These are phyloP conservation scores for Pedetes capensis DNA, from an alignment of 2,113 vertebrate species.

Conservation along the genomic window DNA sequence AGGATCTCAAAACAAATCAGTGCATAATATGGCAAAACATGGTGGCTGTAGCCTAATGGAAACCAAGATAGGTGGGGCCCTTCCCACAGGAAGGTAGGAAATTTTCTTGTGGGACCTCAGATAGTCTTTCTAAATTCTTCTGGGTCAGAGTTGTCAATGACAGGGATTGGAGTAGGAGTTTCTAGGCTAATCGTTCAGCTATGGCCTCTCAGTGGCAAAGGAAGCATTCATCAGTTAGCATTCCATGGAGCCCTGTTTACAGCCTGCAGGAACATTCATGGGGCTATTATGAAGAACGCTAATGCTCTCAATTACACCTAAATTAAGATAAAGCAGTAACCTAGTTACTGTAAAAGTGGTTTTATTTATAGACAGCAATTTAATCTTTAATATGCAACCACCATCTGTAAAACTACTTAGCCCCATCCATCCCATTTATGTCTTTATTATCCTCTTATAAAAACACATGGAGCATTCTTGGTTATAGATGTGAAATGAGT, in stretches of 20 bases:
- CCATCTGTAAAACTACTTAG: slow-evolving; percentile 77
- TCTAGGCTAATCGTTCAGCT: not conserved
- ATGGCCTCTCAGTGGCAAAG: slow-evolving; percentile 1
- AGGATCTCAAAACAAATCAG: not conserved
- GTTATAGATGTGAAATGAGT: slow-evolving; percentile 45
- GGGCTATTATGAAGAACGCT: slow-evolving; percentile 60
- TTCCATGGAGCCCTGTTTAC: slow-evolving; percentile 48
- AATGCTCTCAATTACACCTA: slow-evolving; percentile 73
- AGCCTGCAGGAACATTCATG: not conserved
- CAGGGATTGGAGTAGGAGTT: slow-evolving; percentile 12
- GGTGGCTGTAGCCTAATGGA: not conserved
- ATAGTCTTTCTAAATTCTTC: slow-evolving; percentile 14
- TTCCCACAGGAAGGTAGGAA: too few species aligned
- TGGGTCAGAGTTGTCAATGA: not conserved
- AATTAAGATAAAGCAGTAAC: slow-evolving; percentile 71
- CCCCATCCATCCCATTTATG: slow-evolving; percentile 73
- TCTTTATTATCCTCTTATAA: slow-evolving; percentile 72
- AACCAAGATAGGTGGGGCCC: not conserved
- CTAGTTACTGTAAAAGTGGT: slow-evolving; percentile 78
- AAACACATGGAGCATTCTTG: slow-evolving; percentile 58
- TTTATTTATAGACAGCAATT: slow-evolving; percentile 78
- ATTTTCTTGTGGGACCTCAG: not conserved
- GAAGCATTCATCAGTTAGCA: not conserved
- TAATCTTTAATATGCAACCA: slow-evolving; percentile 78
- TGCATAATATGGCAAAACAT: not conserved